Evolutionary conservation across 2,113 vertebrate genomes (phyloP).

Genomic region (Grammomys dolichurus): DNA sequence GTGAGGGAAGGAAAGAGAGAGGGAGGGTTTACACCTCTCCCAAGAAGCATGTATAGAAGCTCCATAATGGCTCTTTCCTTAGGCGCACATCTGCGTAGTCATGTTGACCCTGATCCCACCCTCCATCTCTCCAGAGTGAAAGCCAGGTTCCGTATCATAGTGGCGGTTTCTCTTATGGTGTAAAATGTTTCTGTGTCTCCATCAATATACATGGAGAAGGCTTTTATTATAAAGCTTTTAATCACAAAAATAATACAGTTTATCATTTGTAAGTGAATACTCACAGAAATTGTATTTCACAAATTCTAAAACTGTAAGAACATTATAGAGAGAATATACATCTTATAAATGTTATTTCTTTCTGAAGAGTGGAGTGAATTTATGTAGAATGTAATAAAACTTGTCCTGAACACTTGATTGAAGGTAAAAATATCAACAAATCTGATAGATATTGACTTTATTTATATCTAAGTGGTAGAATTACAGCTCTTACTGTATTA

Average conservation of each 20-base stretch:
- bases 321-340: background rate
- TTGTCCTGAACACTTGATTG: constrained; percentile 23
- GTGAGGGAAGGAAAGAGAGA: accelerated
- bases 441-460: background rate
- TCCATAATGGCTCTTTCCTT: background rate
- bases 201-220: background rate
- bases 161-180: background rate
- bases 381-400: background rate
- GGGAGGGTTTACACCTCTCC: background rate
- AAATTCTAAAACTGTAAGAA: constrained; percentile 25
- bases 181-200: background rate
- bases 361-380: background rate
- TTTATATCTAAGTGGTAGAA: constrained; percentile 13
- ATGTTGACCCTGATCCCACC: background rate
- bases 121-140: background rate
- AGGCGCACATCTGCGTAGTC: background rate
- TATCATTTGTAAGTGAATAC: background rate
- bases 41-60: background rate
- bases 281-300: background rate
- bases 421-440: constrained; percentile 33
- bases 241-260: background rate
- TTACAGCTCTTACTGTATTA: background rate
- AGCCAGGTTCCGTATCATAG: background rate
- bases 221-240: background rate
- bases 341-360: background rate